Conservation (phyloP, 2,113 vertebrate species). For the Zootoca vivipara region DNA sequence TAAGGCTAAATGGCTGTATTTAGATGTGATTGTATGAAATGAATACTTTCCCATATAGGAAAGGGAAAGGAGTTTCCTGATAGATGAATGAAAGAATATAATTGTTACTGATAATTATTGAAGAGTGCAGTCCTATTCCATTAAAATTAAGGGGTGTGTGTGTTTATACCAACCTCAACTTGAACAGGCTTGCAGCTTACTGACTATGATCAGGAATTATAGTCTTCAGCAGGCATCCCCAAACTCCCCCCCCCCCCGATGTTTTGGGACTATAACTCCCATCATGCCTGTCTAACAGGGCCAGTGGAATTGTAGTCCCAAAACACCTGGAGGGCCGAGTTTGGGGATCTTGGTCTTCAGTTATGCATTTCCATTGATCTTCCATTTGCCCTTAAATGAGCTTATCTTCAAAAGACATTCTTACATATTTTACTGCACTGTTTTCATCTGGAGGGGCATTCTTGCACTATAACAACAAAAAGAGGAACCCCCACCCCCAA, state of each 20-base stretch:
- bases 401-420: background rate
- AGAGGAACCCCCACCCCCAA: too few relatives aligned
- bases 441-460: too few relatives aligned
- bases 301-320: too few relatives aligned
- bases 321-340: too few relatives aligned
- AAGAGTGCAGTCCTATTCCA: background rate
- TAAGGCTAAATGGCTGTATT: background rate
- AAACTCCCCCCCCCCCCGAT: too few relatives aligned
- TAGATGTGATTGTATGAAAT: background rate
- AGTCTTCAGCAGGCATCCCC: too few relatives aligned
- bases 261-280: too few relatives aligned
- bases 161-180: background rate
- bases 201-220: too few relatives aligned
- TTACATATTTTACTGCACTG: background rate
- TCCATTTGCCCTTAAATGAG: background rate
- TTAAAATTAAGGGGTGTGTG: background rate
- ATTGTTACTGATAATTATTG: background rate
- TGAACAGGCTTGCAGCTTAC: background rate
- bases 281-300: too few relatives aligned
- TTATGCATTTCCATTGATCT: background rate
- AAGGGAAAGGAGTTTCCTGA: background rate
- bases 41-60: background rate
- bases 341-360: too few relatives aligned
- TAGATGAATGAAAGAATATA: background rate
- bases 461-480: too few relatives aligned